A percentile compares a stretch with the other conserved stretches of the same genome.
Evolutionary conservation across 2,888 invertebrate genomes (phyloP).

Genomic region (Graphium colonna): DNA sequence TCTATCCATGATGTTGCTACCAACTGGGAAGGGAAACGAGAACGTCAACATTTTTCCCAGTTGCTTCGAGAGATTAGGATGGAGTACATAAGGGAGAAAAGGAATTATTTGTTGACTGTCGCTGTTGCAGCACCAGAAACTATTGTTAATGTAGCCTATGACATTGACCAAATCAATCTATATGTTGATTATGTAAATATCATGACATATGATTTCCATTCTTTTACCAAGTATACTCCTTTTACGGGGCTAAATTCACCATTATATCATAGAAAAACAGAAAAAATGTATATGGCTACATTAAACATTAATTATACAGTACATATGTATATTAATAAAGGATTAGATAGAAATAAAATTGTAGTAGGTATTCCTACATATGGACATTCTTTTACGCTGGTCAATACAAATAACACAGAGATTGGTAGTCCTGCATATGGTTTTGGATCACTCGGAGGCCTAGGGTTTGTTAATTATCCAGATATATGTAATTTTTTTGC

Average conservation of each 20-base stretch:
- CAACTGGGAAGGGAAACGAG: conserved; percentile 47
- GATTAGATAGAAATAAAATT: conserved; percentile 88
- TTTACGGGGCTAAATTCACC: conserved; percentile 93
- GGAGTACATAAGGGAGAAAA: conserved; percentile 81
- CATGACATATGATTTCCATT: conserved; percentile 96
- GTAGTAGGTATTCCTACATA: conserved; percentile 93
- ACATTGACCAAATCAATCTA: conserved; percentile 87
- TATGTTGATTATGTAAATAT: conserved; percentile 92
- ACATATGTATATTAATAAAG: conserved; percentile 86
- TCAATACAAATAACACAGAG: conserved; percentile 83
- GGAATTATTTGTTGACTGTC: conserved; percentile 83
- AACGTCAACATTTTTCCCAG: conserved; percentile 87
- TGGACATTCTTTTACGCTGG: conserved; percentile 87
- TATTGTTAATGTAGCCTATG: conserved; percentile 88
- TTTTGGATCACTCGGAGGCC: conserved; percentile 83
- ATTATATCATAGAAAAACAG: conserved; percentile 81
- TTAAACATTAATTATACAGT: conserved; percentile 91
- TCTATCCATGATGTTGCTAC: conserved; percentile 61
- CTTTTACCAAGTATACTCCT: conserved; percentile 86
- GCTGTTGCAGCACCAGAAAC: conserved; percentile 90
- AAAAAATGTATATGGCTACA: conserved; percentile 83
- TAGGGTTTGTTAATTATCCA: conserved; percentile 86
- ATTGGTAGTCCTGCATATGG: conserved; percentile 86
- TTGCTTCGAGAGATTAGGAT: conserved; percentile 85
- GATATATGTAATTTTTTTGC: conserved; percentile 84